A percentile compares a stretch with the other conserved stretches of the same genome.
Conservation (phyloP, 2,113 vertebrate species). For the Formicarius rufipectus region DNA sequence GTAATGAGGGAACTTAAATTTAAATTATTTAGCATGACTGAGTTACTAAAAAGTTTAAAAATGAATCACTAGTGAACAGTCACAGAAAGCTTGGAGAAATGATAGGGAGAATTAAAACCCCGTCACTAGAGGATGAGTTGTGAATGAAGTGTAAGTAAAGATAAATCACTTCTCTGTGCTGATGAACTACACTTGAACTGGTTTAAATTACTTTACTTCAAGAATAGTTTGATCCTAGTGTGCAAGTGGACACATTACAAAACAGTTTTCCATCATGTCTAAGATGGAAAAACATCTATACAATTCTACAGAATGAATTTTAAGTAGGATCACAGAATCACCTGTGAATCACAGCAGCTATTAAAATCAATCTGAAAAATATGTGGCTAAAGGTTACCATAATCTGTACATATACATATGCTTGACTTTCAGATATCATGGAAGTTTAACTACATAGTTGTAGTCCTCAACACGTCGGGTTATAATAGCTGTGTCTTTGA, state of each 20-base stretch:
- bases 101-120: background rate
- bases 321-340: background rate
- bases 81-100: background rate
- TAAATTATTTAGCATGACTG: conserved; percentile 3
- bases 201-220: background rate
- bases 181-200: background rate
- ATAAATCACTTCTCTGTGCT: background rate
- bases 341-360: background rate
- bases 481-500: background rate
- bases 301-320: background rate
- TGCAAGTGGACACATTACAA: background rate
- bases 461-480: background rate
- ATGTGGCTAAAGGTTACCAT: background rate
- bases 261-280: background rate
- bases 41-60: conserved; percentile 34
- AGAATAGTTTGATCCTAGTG: background rate
- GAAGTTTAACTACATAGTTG: background rate
- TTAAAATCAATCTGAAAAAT: background rate
- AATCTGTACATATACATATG: background rate
- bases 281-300: background rate
- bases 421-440: background rate
- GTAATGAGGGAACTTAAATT: background rate
- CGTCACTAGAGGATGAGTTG: background rate
- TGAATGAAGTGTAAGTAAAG: background rate
- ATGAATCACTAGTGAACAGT: conserved; percentile 1